A percentile compares a stretch with the other conserved stretches of the same genome.
Conservation (phyloP, 2,113 vertebrate species). For the Sardina pilchardus region DNA sequence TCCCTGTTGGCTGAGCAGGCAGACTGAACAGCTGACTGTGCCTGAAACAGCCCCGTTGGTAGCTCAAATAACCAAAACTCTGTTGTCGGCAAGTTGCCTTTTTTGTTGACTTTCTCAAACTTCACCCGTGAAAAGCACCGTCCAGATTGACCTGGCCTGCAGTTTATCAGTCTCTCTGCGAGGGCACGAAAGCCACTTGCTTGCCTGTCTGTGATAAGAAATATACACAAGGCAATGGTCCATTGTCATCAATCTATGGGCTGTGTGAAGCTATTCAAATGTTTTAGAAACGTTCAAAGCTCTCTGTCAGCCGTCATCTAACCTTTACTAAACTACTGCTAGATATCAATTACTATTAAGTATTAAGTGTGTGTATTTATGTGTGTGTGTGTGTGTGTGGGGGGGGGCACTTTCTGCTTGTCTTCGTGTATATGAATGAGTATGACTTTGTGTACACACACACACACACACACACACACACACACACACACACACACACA, state of each 20-base stretch:
- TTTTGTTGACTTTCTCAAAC: not conserved
- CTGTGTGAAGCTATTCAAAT: not conserved
- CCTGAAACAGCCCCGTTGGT: not conserved
- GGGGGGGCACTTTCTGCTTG: not conserved
- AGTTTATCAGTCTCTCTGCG: not conserved
- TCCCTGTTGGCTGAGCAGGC: not conserved
- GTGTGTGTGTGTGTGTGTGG: too few species aligned
- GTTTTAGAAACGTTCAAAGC: too few species aligned
- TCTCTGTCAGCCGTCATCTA: not conserved
- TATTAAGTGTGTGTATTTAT: too few species aligned
- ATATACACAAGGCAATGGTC: too few species aligned
- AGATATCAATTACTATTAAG: not conserved
- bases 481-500: slow-evolving; percentile 29
- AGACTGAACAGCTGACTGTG: not conserved
- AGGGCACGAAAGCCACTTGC: not conserved
- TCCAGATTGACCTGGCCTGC: not conserved
- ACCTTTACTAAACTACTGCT: not conserved
- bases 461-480: slow-evolving; percentile 26
- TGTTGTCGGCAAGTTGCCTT: not conserved
- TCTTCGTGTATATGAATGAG: not conserved
- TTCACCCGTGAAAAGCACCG: not conserved
- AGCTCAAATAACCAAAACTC: not conserved
- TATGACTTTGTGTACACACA: not conserved
- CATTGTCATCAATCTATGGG: not conserved
- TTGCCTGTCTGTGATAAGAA: not conserved